Evolutionary conservation across 2,888 invertebrate genomes (phyloP), one percentile per base, ranked within the genome.

Genomic region (Anoplius nigerrimus): DNA sequence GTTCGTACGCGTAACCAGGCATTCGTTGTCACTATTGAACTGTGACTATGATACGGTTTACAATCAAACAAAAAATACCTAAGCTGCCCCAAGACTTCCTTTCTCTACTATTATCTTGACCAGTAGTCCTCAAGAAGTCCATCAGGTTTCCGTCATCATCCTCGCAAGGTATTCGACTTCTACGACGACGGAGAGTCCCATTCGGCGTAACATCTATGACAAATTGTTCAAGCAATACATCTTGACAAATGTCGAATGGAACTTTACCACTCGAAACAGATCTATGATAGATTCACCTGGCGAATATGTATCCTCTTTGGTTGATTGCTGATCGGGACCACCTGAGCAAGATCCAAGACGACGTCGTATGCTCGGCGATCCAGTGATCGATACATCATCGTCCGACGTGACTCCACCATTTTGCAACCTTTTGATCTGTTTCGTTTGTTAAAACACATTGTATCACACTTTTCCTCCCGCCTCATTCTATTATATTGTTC

Each of bases 101-200:
- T 84, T 95, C 96, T 48, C 95, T 90, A 13, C 92, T 90, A 71
- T 92, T 94, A 70, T 93, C 93, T 65, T 94, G 94, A 0, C 95
- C 95, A 4, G 95, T 93, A 55, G 93, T 93, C 63, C 95, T 90
- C 61, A 97, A 90, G 86, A 95, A 96, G 86, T 96, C 95, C 93
- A 97, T 94, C n/a, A 97, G 89, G 18, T 94, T 94, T 4, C 94
- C 93, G 79, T 97, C 97, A 83, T 96, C 95, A 82, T 95, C 95
- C 85, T 94, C 95, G 3, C 94, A 94, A 0, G 95, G 93, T 18
- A 95, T 94, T 34, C 96, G 92, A 84, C 96, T 94, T 79, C 96
- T 91, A 53, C 97, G 91, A 43, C 97, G 91, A 20, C 97, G 91
- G 46, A 97, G 90, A 75, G 96, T 97, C 42, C 97, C 97, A 75